Evolutionary conservation across 1,140 invertebrate species (phyloP).

Genomic region (Lepidurus couesii): DNA sequence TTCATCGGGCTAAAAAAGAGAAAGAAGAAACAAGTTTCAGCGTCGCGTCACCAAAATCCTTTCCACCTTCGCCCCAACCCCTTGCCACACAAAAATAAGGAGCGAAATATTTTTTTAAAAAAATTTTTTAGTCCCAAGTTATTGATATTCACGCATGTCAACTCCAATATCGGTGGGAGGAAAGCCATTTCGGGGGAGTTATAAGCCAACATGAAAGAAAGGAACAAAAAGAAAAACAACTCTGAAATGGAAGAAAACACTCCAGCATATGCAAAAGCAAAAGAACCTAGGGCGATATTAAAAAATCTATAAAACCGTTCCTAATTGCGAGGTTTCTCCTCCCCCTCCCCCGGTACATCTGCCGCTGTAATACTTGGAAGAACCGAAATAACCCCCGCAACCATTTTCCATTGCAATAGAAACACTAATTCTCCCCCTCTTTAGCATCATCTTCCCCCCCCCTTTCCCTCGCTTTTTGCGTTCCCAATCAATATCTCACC

Average conservation of each 20-base stretch:
- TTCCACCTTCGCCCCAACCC: not conserved
- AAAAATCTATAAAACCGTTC: conserved; percentile 16
- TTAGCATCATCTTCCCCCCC: not conserved
- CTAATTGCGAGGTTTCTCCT: not conserved
- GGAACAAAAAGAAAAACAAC: not conserved
- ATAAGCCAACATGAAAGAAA: not conserved
- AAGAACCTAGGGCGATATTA: not conserved
- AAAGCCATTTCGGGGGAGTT: not conserved
- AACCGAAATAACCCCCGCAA: not conserved
- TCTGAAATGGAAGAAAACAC: not conserved
- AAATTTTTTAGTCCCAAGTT: not conserved
- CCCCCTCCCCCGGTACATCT: not conserved
- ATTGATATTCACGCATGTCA: not conserved
- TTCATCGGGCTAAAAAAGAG: not conserved
- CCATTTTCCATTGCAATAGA: not conserved
- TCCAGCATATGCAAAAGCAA: not conserved
- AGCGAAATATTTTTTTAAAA: too few relatives aligned
- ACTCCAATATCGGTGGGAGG: not conserved
- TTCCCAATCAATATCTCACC: not conserved
- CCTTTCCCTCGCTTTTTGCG: not conserved
- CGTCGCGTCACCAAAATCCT: not conserved
- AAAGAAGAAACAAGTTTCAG: not conserved
- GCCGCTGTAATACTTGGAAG: not conserved
- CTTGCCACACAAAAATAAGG: not conserved
- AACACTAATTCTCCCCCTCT: not conserved